phyloP scores from a whole-genome alignment of 2,888 invertebrate genomes.

The Andricus quercusramuli region DNA sequence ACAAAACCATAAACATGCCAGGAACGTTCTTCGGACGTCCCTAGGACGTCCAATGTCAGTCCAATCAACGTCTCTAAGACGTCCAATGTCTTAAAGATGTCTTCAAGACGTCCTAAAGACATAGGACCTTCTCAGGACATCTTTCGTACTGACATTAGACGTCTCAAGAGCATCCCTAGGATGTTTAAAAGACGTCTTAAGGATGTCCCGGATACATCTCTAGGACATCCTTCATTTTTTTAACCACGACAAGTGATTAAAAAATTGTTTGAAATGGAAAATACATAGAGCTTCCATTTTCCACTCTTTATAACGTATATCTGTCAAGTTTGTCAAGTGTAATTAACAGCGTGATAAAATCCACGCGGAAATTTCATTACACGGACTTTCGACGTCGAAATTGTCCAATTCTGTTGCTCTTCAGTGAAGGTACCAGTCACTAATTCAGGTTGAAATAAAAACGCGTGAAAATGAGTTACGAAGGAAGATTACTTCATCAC shows the following conservation, averaged over 20 bases:
- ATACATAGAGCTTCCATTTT: conserved; percentile 33
- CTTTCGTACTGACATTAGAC: too few species aligned
- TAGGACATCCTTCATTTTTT: too few species aligned
- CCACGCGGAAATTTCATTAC: conserved; percentile 39
- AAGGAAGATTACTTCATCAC: conserved; percentile 37
- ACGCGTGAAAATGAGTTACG: conserved; percentile 35
- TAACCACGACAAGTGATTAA: conserved; percentile 4
- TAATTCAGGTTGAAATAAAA: conserved; percentile 40
- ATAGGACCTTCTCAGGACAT: too few species aligned
- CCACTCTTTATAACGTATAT: conserved; percentile 38
- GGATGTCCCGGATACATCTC: too few species aligned
- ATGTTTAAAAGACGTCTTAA: too few species aligned
- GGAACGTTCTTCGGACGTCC: too few species aligned
- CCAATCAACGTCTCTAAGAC: too few species aligned
- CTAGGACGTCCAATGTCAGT: too few species aligned
- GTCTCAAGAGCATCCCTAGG: too few species aligned
- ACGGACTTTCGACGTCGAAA: conserved; percentile 39
- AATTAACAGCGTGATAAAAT: conserved; percentile 41
- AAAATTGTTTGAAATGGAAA: conserved; percentile 29
- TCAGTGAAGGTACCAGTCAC: conserved; percentile 15
- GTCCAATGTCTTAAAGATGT: too few species aligned
- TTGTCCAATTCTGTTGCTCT: conserved; percentile 38
- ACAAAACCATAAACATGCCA: too few species aligned
- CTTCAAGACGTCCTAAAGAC: too few species aligned
- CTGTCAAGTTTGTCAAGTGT: conserved; percentile 41